phyloP scores from a whole-genome alignment of 2,113 vertebrate species.

The Zosterops japonicus region DNA sequence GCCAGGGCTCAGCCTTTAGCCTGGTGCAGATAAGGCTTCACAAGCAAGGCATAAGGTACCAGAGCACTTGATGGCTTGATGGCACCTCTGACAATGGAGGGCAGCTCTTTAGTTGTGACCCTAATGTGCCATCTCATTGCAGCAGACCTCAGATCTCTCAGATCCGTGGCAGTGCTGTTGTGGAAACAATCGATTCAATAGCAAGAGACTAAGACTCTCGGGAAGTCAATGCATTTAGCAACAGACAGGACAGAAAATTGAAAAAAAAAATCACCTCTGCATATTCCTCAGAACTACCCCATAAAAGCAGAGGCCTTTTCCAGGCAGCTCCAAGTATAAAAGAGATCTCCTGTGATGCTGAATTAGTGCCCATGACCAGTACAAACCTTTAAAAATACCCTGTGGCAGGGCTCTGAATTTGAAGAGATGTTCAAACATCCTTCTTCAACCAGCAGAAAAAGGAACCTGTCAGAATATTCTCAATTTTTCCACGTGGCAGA shows the following conservation, averaged over 20 bases:
- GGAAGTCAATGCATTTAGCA: background rate
- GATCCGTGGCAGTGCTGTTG: background rate
- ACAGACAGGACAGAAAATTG: background rate
- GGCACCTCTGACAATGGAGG: background rate
- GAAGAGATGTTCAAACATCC: background rate
- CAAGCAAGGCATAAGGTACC: background rate
- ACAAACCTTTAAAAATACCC: background rate
- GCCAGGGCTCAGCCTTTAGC: background rate
- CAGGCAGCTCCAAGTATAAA: background rate
- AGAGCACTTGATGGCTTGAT: background rate
- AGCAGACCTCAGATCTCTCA: background rate
- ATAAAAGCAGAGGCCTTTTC: background rate
- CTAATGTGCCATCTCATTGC: background rate
- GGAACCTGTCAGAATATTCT: background rate
- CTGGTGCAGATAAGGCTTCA: background rate
- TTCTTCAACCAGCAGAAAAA: background rate
- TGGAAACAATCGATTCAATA: background rate
- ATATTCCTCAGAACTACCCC: background rate
- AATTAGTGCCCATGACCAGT: background rate
- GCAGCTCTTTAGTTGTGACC: background rate
- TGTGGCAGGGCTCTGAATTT: background rate
- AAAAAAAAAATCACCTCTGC: background rate
- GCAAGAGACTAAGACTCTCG: background rate
- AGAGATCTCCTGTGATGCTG: background rate
- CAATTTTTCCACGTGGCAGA: background rate